Base-by-base conservation (phyloP, 2,113 vertebrate species). In the Vidua chalybeata region DNA sequence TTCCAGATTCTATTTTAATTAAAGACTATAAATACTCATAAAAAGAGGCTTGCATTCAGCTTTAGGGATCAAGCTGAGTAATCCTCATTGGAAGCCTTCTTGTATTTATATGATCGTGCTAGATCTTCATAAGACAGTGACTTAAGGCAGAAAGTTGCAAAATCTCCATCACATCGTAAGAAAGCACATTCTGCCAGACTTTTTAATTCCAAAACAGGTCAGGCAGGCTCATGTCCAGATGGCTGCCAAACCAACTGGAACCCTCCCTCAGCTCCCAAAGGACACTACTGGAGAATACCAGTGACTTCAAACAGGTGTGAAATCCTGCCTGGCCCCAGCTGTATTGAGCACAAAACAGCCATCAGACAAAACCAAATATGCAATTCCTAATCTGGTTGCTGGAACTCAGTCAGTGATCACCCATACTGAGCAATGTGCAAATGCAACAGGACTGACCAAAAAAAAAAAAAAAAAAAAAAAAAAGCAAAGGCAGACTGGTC, bases 41-140 rank as follows among this genome's bases (percentile, higher is more conserved):
- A 91, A 93, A n/a, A 85, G 51, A 93, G n/a, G 64, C 28, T 84
- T 78, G 61, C 52, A 90, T 76, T 95, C 87, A 89, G 76, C 73
- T 96, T 93, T 68, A 86, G 61, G 33, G 73, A 96, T 93, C 88
- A 86, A 92, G 68, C 90, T 84, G 76, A 86, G 85, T 92, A 95
- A 97, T 92, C 83, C 66, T 92, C 78, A 87, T 84, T 20, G 59
- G 62, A 37, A 94, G 41, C 41, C 80, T 83, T 83, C 64, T 85
- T 73, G 14, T 72, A 78, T 81, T 90, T 54, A 52, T 49, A 86
- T 10, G 12, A 96, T 80, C 7, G 0, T 76, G 54, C 73, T 80
- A 96, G 84, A 95, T 92, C 73, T 95, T 94, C 86, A 78, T 87
- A 95, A 93, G 27, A 68, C 54, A 82, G 64, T 46, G 74, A 86